A percentile compares a stretch with the other conserved stretches of the same genome.
These are phyloP conservation scores for Alcedo atthis DNA, from an alignment of 2,797 vertebrate species.

Conservation along the genomic window DNA sequence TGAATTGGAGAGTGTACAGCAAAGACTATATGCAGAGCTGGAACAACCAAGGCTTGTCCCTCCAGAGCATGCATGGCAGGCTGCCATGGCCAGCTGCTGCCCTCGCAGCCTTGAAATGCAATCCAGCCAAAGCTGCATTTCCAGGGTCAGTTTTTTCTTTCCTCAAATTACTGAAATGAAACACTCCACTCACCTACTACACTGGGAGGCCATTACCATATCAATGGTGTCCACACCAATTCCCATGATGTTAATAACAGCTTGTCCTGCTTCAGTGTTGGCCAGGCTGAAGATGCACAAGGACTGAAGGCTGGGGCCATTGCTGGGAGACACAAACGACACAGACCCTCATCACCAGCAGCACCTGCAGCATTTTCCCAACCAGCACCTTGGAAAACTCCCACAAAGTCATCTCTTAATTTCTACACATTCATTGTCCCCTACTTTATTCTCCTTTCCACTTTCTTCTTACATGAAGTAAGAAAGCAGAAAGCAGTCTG, in stretches of 20 bases:
- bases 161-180: background rate
- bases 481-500: background rate
- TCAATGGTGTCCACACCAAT: conserved; percentile 97
- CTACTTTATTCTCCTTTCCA: background rate
- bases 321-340: conserved; percentile 63
- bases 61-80: too few species aligned
- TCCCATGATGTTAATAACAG: conserved; percentile 96
- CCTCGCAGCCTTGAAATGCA: background rate
- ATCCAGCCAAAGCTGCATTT: background rate
- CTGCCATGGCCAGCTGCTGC: background rate
- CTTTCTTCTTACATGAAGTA: background rate
- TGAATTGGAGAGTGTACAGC: background rate
- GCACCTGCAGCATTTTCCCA: background rate
- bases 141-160: background rate
- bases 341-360: background rate
- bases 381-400: background rate
- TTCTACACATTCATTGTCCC: background rate
- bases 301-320: conserved; percentile 90
- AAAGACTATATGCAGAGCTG: background rate
- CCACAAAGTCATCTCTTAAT: background rate
- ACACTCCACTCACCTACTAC: conserved; percentile 83
- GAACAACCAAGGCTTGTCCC: background rate
- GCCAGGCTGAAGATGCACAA: conserved; percentile 96
- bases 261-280: conserved; percentile 96
- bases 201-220: conserved; percentile 91